Conservation (phyloP, 2,113 vertebrate species). For the Pungitius pungitius region DNA sequence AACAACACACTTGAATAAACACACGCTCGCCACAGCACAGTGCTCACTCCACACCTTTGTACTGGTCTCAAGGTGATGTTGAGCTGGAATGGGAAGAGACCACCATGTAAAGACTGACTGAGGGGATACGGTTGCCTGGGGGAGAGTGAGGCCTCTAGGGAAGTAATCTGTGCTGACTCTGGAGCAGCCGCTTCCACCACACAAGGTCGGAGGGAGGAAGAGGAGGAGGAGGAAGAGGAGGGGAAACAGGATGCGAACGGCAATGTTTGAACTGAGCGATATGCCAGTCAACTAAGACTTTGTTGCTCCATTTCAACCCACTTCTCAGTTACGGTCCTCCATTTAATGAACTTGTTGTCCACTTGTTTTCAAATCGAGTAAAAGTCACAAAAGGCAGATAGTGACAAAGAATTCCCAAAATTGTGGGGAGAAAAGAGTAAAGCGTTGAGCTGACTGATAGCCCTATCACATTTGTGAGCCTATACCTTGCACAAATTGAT, state of each 20-base stretch:
- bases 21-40: background rate
- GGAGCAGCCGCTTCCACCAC: background rate
- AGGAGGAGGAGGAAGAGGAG: background rate
- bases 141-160: slow-evolving; percentile 5
- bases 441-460: slow-evolving; percentile 24
- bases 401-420: slow-evolving; percentile 18
- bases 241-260: slow-evolving; percentile 22
- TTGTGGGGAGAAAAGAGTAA: background rate
- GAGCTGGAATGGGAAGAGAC: slow-evolving; percentile 99
- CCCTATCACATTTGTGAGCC: slow-evolving; percentile 34
- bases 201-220: slow-evolving; percentile 4
- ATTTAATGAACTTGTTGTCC: slow-evolving; percentile 38
- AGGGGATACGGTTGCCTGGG: slow-evolving; percentile 9
- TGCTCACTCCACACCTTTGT: slow-evolving; percentile 23
- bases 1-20: background rate
- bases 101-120: slow-evolving; percentile 87
- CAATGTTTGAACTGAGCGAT: slow-evolving; percentile 23
- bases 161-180: slow-evolving; percentile 14
- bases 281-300: slow-evolving; percentile 16
- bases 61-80: slow-evolving; percentile 88
- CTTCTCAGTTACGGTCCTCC: slow-evolving; percentile 32
- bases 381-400: slow-evolving; percentile 30
- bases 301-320: slow-evolving; percentile 36
- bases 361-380: slow-evolving; percentile 40
- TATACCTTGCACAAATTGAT: slow-evolving; percentile 61